Base-by-base conservation (phyloP, 2,113 vertebrate species). In the Notiomystis cincta region DNA sequence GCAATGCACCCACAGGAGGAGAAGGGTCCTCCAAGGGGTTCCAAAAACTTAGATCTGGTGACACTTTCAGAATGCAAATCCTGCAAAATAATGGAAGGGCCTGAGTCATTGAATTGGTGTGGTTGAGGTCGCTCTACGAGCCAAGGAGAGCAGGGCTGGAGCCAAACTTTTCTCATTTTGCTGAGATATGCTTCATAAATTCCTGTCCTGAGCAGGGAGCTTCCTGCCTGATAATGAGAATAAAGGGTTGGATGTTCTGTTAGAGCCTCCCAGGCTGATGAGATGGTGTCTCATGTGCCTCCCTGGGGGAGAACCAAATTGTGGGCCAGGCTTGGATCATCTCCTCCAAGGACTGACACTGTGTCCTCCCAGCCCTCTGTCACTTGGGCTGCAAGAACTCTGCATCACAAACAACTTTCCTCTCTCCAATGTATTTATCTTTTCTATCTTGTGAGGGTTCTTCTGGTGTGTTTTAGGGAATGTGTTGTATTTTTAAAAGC, bases 91-190 rank as follows among this genome's bases (percentile, higher is more conserved):
- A 66, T 14, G 37, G 86, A 86, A 92, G 69, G 70, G 44, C 62
- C 61, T 66, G 91, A 94, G 75, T 85, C 18, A 80, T 87, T 89
- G 58, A 71, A 82, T 93, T 92, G 19, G 28, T 72, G 15, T 13
- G 48, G 75, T 6, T 88, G 81, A 61, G 72, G 5, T 70, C 83
- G 89, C 56, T 91, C 37, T 53, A 40, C 54, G 75, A 96, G 81
- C 90, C 89, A 93, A 71, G 69, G 31, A 83, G 53, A 76, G 25
- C 24, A 13, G 35, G 54, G 72, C 54, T 69, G 48, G 33, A 94
- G 90, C 88, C 94, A 93, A 89, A 80, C 71, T 70, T 77, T 64
- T 67, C 96, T 94, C 58, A 80, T 96, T 94, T 91, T 78, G 61
- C 75, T 86, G 78, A 69, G 81, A 75, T 77, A 23, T 45, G 69